Conservation (phyloP, 2,888 invertebrate species). For the Heliconius aoede region DNA sequence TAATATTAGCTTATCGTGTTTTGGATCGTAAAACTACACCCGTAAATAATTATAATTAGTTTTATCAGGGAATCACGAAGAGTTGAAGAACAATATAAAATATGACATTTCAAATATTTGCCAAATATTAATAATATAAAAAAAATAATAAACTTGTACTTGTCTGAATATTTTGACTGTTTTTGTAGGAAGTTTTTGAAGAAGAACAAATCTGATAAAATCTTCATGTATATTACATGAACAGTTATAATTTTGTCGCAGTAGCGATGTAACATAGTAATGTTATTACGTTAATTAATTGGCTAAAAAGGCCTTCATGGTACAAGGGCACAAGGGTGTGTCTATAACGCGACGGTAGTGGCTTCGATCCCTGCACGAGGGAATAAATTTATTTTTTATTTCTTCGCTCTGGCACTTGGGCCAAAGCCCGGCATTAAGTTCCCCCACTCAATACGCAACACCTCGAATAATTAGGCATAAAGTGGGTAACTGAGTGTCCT, state of each 20-base stretch:
- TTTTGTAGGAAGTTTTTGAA: not conserved
- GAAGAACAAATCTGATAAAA: not conserved
- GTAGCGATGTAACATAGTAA: too few relatives aligned
- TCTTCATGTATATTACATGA: too few relatives aligned
- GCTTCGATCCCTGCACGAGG: too few relatives aligned
- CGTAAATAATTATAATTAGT: constrained; percentile 35
- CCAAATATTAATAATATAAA: not conserved
- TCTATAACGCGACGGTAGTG: too few relatives aligned
- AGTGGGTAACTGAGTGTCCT: too few relatives aligned
- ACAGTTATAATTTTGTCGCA: not conserved
- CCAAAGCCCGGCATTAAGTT: too few relatives aligned
- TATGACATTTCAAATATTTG: constrained; percentile 1
- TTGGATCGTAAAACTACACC: constrained; percentile 32
- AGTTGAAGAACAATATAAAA: constrained; percentile 10
- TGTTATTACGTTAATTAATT: not conserved
- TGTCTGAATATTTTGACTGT: not conserved
- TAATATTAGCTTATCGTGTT: constrained; percentile 28
- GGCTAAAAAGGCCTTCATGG: too few relatives aligned
- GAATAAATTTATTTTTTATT: too few relatives aligned
- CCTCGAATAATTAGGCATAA: too few relatives aligned
- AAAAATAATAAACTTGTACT: not conserved
- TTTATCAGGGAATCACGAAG: constrained; percentile 36
- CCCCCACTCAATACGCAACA: too few relatives aligned
- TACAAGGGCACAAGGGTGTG: too few relatives aligned
- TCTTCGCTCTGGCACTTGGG: too few relatives aligned